Percentiles rank a stretch among this genome's conserved stretches.
These are phyloP conservation scores for Bellardia pandia DNA, from an alignment of 2,888 invertebrate genomes.

Conservation along the genomic window DNA sequence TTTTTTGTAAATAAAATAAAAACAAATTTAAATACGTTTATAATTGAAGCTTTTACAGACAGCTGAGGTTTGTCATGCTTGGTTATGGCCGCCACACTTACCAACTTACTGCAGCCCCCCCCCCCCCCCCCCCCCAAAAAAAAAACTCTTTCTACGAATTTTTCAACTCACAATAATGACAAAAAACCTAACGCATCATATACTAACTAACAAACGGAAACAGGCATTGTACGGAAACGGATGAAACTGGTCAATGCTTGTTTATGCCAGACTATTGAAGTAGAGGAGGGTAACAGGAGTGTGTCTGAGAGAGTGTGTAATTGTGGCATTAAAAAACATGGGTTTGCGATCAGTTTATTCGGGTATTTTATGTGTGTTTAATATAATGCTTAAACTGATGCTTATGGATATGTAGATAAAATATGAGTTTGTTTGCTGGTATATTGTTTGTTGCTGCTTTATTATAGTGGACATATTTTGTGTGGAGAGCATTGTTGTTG, in stretches of 20 bases:
- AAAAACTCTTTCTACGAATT: neutral
- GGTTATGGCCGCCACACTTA: slow-evolving; percentile 38
- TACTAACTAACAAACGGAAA: slow-evolving; percentile 46
- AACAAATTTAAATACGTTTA: slow-evolving; percentile 73
- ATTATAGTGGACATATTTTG: slow-evolving; percentile 62
- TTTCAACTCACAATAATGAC: neutral
- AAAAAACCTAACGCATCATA: slow-evolving; percentile 50
- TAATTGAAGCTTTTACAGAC: slow-evolving; percentile 78
- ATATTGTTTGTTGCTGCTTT: slow-evolving; percentile 48
- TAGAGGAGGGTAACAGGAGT: neutral
- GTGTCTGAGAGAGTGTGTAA: slow-evolving; percentile 30
- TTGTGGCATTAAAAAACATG: slow-evolving; percentile 59
- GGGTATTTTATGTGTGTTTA: slow-evolving; percentile 41
- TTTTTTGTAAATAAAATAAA: slow-evolving; percentile 65
- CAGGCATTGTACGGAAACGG: slow-evolving; percentile 64
- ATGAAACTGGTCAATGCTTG: slow-evolving; percentile 61
- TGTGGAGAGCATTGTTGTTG: slow-evolving; percentile 16
- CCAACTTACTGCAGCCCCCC: neutral
- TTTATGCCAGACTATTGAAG: slow-evolving; percentile 19
- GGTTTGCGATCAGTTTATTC: slow-evolving; percentile 68
- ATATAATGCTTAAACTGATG: neutral
- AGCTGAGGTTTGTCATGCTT: slow-evolving; percentile 77
- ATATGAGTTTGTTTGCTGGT: slow-evolving; percentile 34
- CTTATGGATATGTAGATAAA: slow-evolving; percentile 12
- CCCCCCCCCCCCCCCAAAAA: no score